Base-by-base conservation (phyloP, 2,797 vertebrate species). In the Phoebastria nigripes region DNA sequence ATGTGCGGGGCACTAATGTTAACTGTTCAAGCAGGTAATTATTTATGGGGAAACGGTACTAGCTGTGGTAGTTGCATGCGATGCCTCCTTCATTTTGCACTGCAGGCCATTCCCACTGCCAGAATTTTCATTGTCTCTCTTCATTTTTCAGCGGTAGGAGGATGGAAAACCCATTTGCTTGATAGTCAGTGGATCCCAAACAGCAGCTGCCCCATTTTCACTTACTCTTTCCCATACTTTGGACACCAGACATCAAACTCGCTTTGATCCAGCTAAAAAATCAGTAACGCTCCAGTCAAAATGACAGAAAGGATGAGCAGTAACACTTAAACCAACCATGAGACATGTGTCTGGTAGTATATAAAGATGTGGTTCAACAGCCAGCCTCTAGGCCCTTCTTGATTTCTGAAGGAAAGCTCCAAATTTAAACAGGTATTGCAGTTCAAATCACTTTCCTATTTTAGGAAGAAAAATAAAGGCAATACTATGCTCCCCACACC, bases 291-390 rank as follows among this genome's bases (percentile, higher is more conserved):
- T 78, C 6, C 18, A 28, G 49, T 52, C 44, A 46, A 62, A 94
- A 41, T 28, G 37, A 79, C 17, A 89, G 26, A 63, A 67, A 29
- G 4, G 13, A 17, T 84, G 58, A 31, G 25, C 70, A 49, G 12
- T 14, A 94, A 51, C 49, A 72, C 33, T 67, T 47, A 61, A 56
- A 44, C 10, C 49, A 89, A 11, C 22, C 47, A 33, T 0, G 35
- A 87, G 62, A 39, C 13, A 1, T 3, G 1, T 17, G 14, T 51
- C n/a, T 1, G 1, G 5, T 46, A 55, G 31, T 11, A 3, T 31
- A 42, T 49, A 49, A 81, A 82, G 29, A 62, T 49, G 26, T 15
- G 49, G 35, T 39, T 87, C 37, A 77, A 39, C 5, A 55, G 39
- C 12, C 37, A 72, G 42, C 10, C 29, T 54, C 35, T 6, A 12